Conservation (phyloP, 2,888 invertebrate genomes). For the Heliconius ethilla region DNA sequence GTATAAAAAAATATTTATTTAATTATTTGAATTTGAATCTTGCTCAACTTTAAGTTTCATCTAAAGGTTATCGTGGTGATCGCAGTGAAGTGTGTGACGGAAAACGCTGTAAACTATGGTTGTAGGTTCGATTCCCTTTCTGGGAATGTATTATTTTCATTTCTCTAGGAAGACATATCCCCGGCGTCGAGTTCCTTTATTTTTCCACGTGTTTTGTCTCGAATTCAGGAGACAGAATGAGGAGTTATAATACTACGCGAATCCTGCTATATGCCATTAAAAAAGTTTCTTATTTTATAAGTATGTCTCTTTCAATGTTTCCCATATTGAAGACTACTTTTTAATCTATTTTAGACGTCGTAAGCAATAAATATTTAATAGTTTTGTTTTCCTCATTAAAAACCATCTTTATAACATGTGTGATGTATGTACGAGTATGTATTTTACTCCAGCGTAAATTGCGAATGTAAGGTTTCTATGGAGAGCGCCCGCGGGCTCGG, state of each 20-base stretch:
- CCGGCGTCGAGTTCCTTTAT: neutral
- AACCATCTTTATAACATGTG: neutral
- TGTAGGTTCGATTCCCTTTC: too few species aligned
- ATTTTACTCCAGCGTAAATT: neutral
- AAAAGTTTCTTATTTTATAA: neutral
- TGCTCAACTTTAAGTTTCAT: neutral
- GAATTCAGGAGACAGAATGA: neutral
- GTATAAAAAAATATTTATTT: neutral
- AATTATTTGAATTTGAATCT: neutral
- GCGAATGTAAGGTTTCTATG: slow-evolving; percentile 17
- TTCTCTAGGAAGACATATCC: neutral
- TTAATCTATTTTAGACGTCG: neutral
- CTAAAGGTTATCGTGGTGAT: too few species aligned
- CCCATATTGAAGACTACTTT: neutral
- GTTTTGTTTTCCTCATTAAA: slow-evolving; percentile 10
- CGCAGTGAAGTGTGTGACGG: too few species aligned
- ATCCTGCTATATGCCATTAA: neutral
- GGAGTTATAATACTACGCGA: neutral
- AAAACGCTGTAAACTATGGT: neutral
- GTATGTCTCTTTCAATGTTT: neutral
- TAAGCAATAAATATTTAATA: slow-evolving; percentile 9
- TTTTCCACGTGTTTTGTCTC: neutral
- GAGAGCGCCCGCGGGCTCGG: slow-evolving; percentile 7
- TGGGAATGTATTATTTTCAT: neutral
- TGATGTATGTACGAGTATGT: neutral